Evolutionary conservation across 2,797 vertebrate species (phyloP).

Genomic region (Chaetodon trifasciatus): DNA sequence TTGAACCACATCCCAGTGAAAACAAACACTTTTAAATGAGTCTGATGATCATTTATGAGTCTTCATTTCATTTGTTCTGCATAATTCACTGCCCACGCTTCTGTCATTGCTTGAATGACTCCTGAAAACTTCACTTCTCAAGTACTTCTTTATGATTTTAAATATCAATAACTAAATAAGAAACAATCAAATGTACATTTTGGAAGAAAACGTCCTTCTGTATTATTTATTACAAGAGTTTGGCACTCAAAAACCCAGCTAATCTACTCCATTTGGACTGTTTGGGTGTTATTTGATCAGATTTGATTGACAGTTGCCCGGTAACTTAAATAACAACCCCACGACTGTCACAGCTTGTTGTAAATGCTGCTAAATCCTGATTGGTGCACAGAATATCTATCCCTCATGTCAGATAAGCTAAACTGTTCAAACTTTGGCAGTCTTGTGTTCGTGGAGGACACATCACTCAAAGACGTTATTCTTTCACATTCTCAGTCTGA

Average conservation of each 20-base stretch:
- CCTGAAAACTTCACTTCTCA: neutral
- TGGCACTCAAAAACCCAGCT: neutral
- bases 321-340: too few relatives aligned
- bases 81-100: neutral
- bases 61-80: conserved; percentile 10
- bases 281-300: neutral
- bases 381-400: neutral
- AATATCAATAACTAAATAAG: conserved; percentile 12
- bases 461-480: neutral
- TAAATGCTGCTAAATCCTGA: neutral
- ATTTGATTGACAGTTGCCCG: neutral
- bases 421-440: neutral
- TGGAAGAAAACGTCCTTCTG: neutral
- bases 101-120: neutral
- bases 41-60: conserved; percentile 8
- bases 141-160: neutral
- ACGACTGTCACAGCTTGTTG: too few relatives aligned
- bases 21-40: conserved; percentile 32
- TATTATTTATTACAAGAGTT: conserved; percentile 12
- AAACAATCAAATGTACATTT: neutral
- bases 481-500: neutral
- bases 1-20: conserved; percentile 20
- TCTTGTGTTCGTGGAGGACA: neutral
- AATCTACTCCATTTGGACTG: neutral
- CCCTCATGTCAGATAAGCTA: neutral